Conservation (phyloP, 2,888 invertebrate genomes). For the Chouioia cunea region DNA sequence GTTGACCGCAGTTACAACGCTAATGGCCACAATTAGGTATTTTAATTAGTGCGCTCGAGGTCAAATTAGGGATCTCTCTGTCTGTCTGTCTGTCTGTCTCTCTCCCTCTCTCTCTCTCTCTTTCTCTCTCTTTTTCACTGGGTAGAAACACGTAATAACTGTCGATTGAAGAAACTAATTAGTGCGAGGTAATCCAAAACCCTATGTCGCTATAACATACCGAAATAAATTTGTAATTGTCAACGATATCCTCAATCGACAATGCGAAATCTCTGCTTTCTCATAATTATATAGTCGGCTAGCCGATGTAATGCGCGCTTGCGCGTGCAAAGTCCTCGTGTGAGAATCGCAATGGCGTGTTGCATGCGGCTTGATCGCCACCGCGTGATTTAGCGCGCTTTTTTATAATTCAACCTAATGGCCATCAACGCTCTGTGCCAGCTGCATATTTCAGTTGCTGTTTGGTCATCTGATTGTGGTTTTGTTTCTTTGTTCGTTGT, state of each 20-base stretch:
- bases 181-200: constrained; percentile 52
- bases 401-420: constrained; percentile 16
- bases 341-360: constrained; percentile 19
- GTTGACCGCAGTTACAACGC: constrained; percentile 53
- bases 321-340: not conserved
- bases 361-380: not conserved
- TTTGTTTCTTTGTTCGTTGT: no score
- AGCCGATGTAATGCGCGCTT: not conserved
- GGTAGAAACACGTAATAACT: constrained; percentile 61
- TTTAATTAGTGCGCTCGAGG: constrained; percentile 65
- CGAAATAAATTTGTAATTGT: constrained; percentile 58
- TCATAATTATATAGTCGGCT: constrained; percentile 23
- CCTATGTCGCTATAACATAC: constrained; percentile 31
- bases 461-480: no score
- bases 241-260: constrained; percentile 35
- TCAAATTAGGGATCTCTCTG: constrained; percentile 62
- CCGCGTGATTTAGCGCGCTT: not conserved
- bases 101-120: no score
- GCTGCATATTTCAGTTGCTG: constrained; percentile 19
- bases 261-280: constrained; percentile 29
- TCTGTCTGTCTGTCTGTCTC: no score
- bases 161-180: constrained; percentile 67
- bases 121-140: no score
- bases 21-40: constrained; percentile 68
- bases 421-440: constrained; percentile 9